These are phyloP conservation scores for Lanius ludovicianus DNA, from an alignment of 2,113 vertebrate genomes.

Conservation along the genomic window DNA sequence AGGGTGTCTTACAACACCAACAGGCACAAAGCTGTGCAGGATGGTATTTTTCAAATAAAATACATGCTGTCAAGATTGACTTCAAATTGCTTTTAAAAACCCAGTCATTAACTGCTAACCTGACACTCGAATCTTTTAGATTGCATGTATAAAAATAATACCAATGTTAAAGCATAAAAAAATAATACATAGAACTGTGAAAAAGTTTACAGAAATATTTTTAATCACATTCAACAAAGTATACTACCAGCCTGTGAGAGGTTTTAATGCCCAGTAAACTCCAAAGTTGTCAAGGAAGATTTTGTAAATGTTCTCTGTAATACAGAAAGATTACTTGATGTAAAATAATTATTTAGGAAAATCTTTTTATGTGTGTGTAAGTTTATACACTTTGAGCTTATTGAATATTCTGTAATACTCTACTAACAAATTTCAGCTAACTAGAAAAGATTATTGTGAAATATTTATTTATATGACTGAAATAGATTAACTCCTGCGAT, in stretches of 20 bases:
- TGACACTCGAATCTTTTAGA: background rate
- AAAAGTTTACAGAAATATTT: background rate
- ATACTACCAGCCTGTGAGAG: background rate
- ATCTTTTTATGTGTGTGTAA: background rate
- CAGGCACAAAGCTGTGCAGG: background rate
- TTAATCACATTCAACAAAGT: background rate
- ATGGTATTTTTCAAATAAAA: background rate
- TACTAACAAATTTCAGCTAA: background rate
- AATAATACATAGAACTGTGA: background rate
- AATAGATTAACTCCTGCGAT: background rate
- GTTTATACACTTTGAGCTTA: background rate
- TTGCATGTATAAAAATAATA: background rate
- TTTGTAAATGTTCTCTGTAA: background rate
- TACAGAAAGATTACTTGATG: background rate
- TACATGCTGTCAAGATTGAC: background rate
- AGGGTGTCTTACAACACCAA: background rate
- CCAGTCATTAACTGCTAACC: background rate
- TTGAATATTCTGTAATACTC: background rate
- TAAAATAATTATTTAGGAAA: conserved; percentile 8
- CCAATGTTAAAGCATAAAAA: background rate
- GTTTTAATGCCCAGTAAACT: background rate
- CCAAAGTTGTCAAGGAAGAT: background rate
- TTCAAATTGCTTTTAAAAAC: background rate
- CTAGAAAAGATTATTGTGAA: background rate
- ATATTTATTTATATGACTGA: background rate